A percentile compares a stretch with the other conserved stretches of the same genome.
These are phyloP conservation scores for Sinocyclocheilus maitianheensis DNA, from an alignment of 2,113 vertebrate species.

Conservation along the genomic window DNA sequence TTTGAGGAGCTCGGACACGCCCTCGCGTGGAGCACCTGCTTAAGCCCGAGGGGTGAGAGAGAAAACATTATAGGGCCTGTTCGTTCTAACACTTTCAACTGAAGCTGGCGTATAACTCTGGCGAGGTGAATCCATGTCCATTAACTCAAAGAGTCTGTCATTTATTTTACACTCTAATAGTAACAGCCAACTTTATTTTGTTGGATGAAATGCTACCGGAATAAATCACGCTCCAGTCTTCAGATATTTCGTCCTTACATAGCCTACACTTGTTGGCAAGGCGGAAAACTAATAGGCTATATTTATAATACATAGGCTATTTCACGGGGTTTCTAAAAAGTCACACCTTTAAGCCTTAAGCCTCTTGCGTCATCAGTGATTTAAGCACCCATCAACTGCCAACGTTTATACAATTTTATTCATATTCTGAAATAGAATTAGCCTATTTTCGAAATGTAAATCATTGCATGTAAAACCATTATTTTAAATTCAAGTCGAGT, in stretches of 20 bases:
- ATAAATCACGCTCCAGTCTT: background rate
- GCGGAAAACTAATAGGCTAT: background rate
- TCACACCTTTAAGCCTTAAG: background rate
- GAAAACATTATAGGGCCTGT: background rate
- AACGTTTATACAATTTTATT: background rate
- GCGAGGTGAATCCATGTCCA: background rate
- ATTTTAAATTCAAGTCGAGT: background rate
- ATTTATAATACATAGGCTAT: too few relatives aligned
- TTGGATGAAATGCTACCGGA: background rate
- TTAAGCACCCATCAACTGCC: background rate
- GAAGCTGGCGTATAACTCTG: background rate
- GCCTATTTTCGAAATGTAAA: background rate
- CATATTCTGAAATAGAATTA: background rate
- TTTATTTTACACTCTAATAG: background rate
- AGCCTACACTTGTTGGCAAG: background rate
- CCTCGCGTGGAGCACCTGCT: conserved; percentile 63
- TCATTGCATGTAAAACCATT: background rate
- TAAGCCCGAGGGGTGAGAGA: conserved; percentile 13
- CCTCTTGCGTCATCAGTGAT: background rate
- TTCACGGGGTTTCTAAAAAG: background rate
- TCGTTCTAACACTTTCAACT: background rate
- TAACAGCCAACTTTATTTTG: background rate
- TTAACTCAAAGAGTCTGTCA: background rate
- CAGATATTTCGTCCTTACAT: background rate
- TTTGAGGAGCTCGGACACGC: conserved; percentile 55